Evolutionary conservation across 1,140 invertebrate species (phyloP).

Genomic region (Trichonephila clavata): DNA sequence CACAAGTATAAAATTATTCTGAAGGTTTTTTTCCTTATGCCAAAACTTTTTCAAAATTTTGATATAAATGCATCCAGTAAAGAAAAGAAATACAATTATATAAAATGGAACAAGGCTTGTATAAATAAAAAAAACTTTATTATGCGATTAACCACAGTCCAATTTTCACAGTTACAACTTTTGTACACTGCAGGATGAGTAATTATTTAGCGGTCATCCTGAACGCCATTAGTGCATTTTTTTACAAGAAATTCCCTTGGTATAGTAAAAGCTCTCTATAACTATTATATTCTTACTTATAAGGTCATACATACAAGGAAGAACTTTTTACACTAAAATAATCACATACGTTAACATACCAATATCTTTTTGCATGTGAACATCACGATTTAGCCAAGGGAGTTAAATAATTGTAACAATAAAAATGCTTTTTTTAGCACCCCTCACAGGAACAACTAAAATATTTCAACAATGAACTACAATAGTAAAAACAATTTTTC

Average conservation of each 20-base stretch:
- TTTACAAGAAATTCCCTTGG: constrained; percentile 42
- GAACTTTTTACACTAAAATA: constrained; percentile 51
- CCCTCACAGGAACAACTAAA: neutral
- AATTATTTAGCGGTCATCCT: neutral
- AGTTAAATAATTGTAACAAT: neutral
- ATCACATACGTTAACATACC: neutral
- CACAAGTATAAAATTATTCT: too few relatives aligned
- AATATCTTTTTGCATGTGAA: neutral
- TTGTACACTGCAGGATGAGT: constrained; percentile 58
- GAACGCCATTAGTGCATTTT: neutral
- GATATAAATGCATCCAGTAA: too few relatives aligned
- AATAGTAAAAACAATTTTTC: neutral
- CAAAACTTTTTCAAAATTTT: too few relatives aligned
- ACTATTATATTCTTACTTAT: constrained; percentile 46
- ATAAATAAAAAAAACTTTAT: constrained; percentile 71
- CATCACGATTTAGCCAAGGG: neutral
- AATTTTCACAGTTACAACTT: constrained; percentile 55
- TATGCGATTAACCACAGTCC: constrained; percentile 58
- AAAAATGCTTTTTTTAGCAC: constrained; percentile 14
- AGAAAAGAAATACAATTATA: neutral
- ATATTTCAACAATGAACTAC: neutral
- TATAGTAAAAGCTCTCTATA: constrained; percentile 58
- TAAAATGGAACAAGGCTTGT: neutral
- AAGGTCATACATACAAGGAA: constrained; percentile 65
- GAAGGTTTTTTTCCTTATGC: too few relatives aligned